Evolutionary conservation across 2,113 vertebrate genomes (phyloP), one percentile per base, ranked within the genome.

Genomic region (Aramus guarauna): DNA sequence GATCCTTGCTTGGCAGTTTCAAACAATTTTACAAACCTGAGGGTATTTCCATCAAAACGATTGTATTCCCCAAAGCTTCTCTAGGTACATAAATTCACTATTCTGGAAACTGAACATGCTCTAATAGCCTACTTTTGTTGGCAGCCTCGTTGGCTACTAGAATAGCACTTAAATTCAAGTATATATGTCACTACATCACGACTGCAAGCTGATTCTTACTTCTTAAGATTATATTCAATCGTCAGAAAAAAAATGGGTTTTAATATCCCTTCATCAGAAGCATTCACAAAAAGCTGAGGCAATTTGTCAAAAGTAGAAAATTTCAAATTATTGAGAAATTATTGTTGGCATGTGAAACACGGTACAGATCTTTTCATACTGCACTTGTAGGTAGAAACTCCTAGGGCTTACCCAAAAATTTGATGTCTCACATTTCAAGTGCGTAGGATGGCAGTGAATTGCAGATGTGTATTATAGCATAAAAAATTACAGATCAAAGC

Each of bases 271-370:
- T 71, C 69, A 72, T 91, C 83, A 87, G 56, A 91, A 91, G 58
- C 53, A 55, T 58, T 88, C 50, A 55, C 53, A 55, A 92, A 92
- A 92, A 60, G 18, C 15, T 89, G 64, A 85, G 66, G 50, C 69
- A 85, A 58, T 95, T 95, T 93, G 72, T 86, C 80, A 84, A 53
- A 95, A 95, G 73, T 11, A 75, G 48, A 72, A 39, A 41, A 64
- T 85, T 94, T 96, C 15, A 53, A 52, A 62, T 81, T 59, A 81
- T n/a, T 91, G 62, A 80, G 39, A 92, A 95, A 75, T 85, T 81
- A 52, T 52, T 94, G 17, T 89, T 2, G 3, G 17, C 37, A 5
- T 87, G 29, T 94, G 80, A 91, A 81, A 76, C n/a, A 37, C 2
- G 1, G n/a, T 59, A 62, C 41, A 80, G 41, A 75, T 82, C 32